These are phyloP conservation scores for Eremophila alpestris DNA, from an alignment of 2,797 vertebrate species.

Conservation along the genomic window DNA sequence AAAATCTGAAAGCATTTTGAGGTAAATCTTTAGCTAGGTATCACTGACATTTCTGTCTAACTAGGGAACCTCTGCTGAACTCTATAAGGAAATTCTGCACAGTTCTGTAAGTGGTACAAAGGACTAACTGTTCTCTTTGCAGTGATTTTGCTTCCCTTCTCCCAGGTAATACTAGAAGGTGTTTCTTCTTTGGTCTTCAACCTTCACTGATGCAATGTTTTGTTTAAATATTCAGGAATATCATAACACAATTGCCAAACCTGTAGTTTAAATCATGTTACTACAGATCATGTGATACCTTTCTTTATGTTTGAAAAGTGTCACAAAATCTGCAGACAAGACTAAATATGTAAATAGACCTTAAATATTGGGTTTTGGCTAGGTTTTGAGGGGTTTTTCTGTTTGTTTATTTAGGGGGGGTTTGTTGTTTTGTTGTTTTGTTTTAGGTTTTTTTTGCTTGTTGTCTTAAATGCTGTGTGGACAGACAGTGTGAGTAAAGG, in stretches of 20 bases:
- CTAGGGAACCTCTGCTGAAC: not conserved
- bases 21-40: not conserved
- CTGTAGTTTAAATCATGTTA: not conserved
- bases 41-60: not conserved
- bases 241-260: accelerated
- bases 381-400: not conserved
- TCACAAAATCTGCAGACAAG: not conserved
- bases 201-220: not conserved
- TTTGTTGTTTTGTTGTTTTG: not conserved
- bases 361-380: not conserved
- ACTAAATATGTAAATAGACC: not conserved
- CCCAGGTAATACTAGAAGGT: not conserved
- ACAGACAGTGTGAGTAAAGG: not conserved
- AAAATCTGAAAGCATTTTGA: not conserved
- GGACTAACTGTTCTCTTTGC: not conserved
- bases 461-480: not conserved
- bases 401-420: not conserved
- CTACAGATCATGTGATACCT: too few species aligned
- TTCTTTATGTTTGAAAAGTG: not conserved
- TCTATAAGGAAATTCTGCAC: not conserved
- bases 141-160: not conserved
- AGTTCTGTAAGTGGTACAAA: not conserved
- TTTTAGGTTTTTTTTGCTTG: not conserved
- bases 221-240: not conserved
- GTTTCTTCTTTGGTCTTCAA: not conserved